Evolutionary conservation across 2,888 invertebrate species (phyloP).

Genomic region (Nematopogon swammerdamellus): DNA sequence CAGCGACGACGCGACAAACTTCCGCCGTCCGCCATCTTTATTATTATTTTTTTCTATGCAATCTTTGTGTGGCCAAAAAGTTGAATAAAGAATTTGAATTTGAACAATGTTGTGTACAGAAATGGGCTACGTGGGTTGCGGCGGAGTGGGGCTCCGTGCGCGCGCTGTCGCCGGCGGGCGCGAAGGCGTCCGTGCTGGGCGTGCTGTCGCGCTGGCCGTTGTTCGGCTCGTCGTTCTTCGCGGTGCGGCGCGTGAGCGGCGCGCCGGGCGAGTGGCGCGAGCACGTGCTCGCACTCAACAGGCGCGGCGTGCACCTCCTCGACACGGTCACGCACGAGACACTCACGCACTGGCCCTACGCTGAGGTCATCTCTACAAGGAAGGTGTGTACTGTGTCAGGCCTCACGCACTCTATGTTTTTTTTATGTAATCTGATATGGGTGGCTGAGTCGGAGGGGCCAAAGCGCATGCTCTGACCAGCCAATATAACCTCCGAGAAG

Average conservation of each 20-base stretch:
- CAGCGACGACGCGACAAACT: too few relatives aligned
- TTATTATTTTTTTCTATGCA: too few relatives aligned
- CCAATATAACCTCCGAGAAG: too few relatives aligned
- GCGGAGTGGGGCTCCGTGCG: conserved; percentile 84
- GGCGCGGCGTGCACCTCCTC: conserved; percentile 90
- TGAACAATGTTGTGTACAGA: too few relatives aligned
- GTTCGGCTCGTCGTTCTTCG: conserved; percentile 98
- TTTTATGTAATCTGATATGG: too few relatives aligned
- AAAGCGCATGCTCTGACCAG: too few relatives aligned
- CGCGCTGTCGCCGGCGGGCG: conserved; percentile 71
- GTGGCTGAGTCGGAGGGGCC: too few relatives aligned
- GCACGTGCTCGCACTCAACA: conserved; percentile 90
- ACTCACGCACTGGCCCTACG: conserved; percentile 88
- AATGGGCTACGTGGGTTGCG: conserved; percentile 89
- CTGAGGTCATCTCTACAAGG: conserved; percentile 93
- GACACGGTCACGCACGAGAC: conserved; percentile 92
- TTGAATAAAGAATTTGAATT: too few relatives aligned
- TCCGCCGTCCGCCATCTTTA: too few relatives aligned
- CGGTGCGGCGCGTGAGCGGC: conserved; percentile 79
- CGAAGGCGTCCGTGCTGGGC: conserved; percentile 79
- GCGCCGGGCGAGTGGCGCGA: conserved; percentile 73
- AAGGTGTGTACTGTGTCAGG: conserved; percentile 50
- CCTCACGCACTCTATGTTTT: not conserved
- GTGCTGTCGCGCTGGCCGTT: conserved; percentile 92
- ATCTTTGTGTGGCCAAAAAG: too few relatives aligned